Base-by-base conservation (phyloP, 2,888 invertebrate genomes). In the Deroplatys truncata region DNA sequence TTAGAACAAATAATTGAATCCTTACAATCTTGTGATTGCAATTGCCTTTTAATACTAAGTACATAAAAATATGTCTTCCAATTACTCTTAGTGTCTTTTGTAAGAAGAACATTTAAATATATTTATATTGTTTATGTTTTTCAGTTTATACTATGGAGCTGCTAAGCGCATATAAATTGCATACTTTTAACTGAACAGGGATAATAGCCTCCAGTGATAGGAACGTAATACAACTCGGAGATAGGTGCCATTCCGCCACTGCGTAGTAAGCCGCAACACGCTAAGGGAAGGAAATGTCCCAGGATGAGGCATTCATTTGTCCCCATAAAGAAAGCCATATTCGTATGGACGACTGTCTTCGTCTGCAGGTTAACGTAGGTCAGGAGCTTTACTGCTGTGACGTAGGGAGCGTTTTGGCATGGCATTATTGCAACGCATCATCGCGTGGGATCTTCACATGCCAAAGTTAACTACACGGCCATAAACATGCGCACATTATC, bases 281-380 rank as follows among this genome's bases (percentile, higher is more conserved):
- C 20, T 16, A 72, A 72, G 56, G 56, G 25, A 72, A 43, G 43
- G 56, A 72, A 25, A 28, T n/a, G 56, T n/a, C 85, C 43, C n/a
- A 25, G 85, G 85, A 85, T 28, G 49, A 85, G 25, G 49, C 28
- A 85, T 85, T 85, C 85, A 85, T 85, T 85, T 85, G 56, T 85
- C 28, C 85, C 49, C 85, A 85, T 85, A 85, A 85, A 85, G 85
- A 85, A 85, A n/a, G 85, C n/a, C 85, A 56, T 85, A 43, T 85
- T 49, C 85, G 85, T 85, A 85, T 31, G 85, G 85, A 85, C 28
- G 56, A 72, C 56, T 72, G 56, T 72, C 56, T 56, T 25, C 10
- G n/a, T 85, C 49, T 49, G 28, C 28, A 49, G 28, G 85, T 85
- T 85, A 56, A 28, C n/a, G 49, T 85, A 85, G 85, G 85, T 85